Evolutionary conservation across 2,113 vertebrate species (phyloP), one percentile per base, ranked within the genome.

Genomic region (Callaeas wilsoni): DNA sequence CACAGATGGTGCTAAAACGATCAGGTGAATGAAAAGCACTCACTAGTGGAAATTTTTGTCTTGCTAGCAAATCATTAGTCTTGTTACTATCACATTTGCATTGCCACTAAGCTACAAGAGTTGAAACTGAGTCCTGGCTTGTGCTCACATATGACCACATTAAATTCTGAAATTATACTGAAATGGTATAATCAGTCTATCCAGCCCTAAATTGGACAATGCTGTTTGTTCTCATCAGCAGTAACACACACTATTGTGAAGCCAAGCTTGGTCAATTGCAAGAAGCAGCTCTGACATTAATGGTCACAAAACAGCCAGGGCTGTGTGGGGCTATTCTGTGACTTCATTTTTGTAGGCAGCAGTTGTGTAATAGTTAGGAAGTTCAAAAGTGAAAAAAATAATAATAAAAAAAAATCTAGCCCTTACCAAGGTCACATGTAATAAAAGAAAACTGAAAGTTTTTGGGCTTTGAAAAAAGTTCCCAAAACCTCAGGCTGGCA

Each of bases 231-330:
- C 56, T 71, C 1, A 4, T 39, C 37, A 89, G 22, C 25, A 49
- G 9, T 79, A 86, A 10, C 14, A 49, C 14, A 17, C 17, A 25
- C 4, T 1, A 0, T 13, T 5, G 0, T 57, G 46, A 76, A 89
- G 26, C 6, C 12, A 32, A 30, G 37, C 26, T 53, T 53, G 18
- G 18, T 49, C 20, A 57, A 30, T 13, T 22, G 15, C 77, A 53
- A 50, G 33, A 80, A 59, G 20, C 50, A 69, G 18, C 22, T 80
- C 63, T 84, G 46, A 26, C 7, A 32, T 39, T 27, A 47, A 17
- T 10, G 7, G 14, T 55, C 44, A 52, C 27, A 15, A 13, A n/a
- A 30, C 6, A 33, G 27, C n/a, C 26, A 35, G 16, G 27, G 11
- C 23, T 79, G 6, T 22, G 12, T 29, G 19, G 30, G 7, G 16